These are phyloP conservation scores for Orestias chungarensis DNA, from an alignment of 2,797 vertebrate genomes.

Conservation along the genomic window DNA sequence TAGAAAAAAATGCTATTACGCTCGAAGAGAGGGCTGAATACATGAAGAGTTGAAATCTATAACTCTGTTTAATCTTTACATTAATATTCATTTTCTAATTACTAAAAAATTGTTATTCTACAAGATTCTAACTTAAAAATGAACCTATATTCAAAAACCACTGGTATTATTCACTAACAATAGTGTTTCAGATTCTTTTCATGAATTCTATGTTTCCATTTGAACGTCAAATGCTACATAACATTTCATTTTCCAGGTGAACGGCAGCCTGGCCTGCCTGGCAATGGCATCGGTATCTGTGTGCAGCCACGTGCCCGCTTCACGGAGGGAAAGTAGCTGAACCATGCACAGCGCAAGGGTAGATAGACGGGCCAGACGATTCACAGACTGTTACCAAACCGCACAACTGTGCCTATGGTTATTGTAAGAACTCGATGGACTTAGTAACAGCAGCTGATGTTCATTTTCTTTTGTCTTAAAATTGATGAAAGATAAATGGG, in stretches of 20 bases:
- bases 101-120: background rate
- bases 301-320: slow-evolving; percentile 54
- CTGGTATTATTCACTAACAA: background rate
- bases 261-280: slow-evolving; percentile 31
- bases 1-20: too few relatives aligned
- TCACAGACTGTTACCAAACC: slow-evolving; percentile 34
- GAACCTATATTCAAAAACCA: background rate
- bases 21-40: too few relatives aligned
- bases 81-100: background rate
- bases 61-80: background rate
- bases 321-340: slow-evolving; percentile 58
- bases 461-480: slow-evolving; percentile 44
- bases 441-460: slow-evolving; percentile 36
- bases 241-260: slow-evolving; percentile 50
- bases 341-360: slow-evolving; percentile 60
- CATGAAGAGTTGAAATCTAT: background rate
- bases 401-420: slow-evolving; percentile 8
- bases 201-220: slow-evolving; percentile 63
- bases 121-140: background rate
- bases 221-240: slow-evolving; percentile 62
- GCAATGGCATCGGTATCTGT: slow-evolving; percentile 49
- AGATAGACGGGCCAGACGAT: slow-evolving; percentile 39
- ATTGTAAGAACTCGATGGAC: slow-evolving; percentile 7
- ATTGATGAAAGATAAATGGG: slow-evolving; percentile 21
- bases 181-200: slow-evolving; percentile 6